These are phyloP conservation scores for Ursus arctos DNA, from an alignment of 2,113 vertebrate genomes.

Conservation along the genomic window DNA sequence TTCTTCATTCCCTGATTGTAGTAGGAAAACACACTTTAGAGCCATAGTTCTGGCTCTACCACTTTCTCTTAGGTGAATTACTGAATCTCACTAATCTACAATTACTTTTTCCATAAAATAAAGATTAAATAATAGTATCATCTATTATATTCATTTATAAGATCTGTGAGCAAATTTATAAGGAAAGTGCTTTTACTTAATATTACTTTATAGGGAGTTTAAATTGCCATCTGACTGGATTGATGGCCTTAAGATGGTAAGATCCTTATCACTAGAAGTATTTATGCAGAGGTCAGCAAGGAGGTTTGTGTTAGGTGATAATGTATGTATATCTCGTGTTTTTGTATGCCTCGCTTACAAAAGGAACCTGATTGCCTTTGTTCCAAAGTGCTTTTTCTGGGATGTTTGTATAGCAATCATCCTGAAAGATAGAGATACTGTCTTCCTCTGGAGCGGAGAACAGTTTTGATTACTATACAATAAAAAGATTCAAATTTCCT, in stretches of 20 bases:
- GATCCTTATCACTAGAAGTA: background rate
- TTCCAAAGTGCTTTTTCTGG: conserved; percentile 30
- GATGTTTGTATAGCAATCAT: background rate
- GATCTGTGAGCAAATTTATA: background rate
- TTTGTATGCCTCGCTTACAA: background rate
- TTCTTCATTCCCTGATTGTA: background rate
- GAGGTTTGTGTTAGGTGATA: background rate
- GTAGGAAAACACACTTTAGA: background rate
- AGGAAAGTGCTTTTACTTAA: background rate
- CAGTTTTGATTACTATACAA: background rate
- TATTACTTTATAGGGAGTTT: background rate
- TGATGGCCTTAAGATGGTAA: background rate
- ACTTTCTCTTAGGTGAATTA: background rate
- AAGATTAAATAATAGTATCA: conserved; percentile 40
- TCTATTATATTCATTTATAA: background rate
- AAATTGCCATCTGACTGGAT: background rate
- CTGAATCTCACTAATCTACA: background rate
- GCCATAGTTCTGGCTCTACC: background rate
- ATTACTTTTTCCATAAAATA: conserved; percentile 23
- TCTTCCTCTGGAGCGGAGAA: background rate
- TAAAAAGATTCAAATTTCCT: background rate
- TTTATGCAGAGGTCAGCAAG: background rate
- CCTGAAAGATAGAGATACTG: background rate
- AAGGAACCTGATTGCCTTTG: background rate
- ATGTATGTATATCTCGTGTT: background rate